Conservation (phyloP, 2,113 vertebrate species). For the Myrmecobius fasciatus region DNA sequence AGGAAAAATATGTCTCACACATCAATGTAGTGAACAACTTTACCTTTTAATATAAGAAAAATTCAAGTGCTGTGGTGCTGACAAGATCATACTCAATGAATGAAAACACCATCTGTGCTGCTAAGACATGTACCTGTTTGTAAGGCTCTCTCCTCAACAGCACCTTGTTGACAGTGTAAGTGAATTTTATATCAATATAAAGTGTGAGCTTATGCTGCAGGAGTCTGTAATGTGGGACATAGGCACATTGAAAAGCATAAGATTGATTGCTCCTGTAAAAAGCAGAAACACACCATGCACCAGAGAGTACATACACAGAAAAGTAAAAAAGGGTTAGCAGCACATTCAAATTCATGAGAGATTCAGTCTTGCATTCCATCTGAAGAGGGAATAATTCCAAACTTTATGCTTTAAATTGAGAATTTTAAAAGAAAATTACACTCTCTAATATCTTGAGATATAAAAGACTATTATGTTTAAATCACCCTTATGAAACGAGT, state of each 20-base stretch:
- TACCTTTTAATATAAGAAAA: conserved; percentile 25
- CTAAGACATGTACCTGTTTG: conserved; percentile 65
- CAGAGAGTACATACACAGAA: conserved; percentile 37
- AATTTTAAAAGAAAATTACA: conserved; percentile 30
- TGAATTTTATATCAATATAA: conserved; percentile 75
- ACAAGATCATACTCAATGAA: conserved; percentile 50
- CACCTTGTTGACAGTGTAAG: conserved; percentile 73
- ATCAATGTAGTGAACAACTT: conserved; percentile 49
- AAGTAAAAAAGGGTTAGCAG: neutral
- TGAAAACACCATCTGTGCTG: conserved; percentile 71
- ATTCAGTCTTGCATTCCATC: conserved; percentile 20
- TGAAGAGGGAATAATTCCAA: conserved; percentile 19
- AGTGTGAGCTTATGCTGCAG: conserved; percentile 70
- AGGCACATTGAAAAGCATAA: conserved; percentile 66
- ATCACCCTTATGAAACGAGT: conserved; percentile 14
- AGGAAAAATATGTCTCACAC: neutral
- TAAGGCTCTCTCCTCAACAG: conserved; percentile 67
- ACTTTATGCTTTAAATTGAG: conserved; percentile 27
- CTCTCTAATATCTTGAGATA: conserved; percentile 33
- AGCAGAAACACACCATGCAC: conserved; percentile 52
- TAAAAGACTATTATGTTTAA: conserved; percentile 25
- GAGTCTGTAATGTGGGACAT: conserved; percentile 53
- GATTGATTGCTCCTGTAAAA: conserved; percentile 76
- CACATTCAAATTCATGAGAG: conserved; percentile 27
- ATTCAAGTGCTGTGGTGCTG: conserved; percentile 11